phyloP scores from a whole-genome alignment of 2,113 vertebrate genomes.

The Zosterops borbonicus region DNA sequence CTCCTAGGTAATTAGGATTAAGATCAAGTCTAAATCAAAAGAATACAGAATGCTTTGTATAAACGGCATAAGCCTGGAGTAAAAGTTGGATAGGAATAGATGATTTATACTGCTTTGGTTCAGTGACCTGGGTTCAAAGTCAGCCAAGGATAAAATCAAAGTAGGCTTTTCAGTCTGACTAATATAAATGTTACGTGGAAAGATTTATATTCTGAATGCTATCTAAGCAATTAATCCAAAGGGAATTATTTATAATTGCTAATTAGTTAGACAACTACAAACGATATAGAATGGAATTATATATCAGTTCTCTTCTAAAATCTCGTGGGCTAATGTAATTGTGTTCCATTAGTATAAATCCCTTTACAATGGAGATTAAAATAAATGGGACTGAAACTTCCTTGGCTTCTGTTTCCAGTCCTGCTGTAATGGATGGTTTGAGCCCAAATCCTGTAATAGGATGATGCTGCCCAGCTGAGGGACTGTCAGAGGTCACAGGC shows the following conservation, averaged over 20 bases:
- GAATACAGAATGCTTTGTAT: not conserved
- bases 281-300: slow-evolving; percentile 19
- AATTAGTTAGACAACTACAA: slow-evolving; percentile 56
- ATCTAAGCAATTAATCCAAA: slow-evolving; percentile 53
- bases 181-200: slow-evolving; percentile 8
- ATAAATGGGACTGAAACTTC: slow-evolving; percentile 38
- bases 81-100: not conserved
- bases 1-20: not conserved
- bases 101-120: slow-evolving; percentile 14
- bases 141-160: slow-evolving; percentile 55
- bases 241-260: slow-evolving; percentile 53
- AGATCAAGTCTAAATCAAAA: not conserved
- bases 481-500: not conserved
- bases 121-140: slow-evolving; percentile 29
- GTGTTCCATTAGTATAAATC: slow-evolving; percentile 38
- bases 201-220: slow-evolving; percentile 56
- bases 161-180: not conserved
- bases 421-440: not conserved
- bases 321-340: slow-evolving; percentile 27
- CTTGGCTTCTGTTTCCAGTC: not conserved
- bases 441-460: not conserved
- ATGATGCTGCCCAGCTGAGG: not conserved
- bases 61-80: not conserved
- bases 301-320: slow-evolving; percentile 26
- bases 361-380: slow-evolving; percentile 48